These are phyloP conservation scores for Tapirus terrestris DNA, from an alignment of 2,113 vertebrate species.

Conservation along the genomic window DNA sequence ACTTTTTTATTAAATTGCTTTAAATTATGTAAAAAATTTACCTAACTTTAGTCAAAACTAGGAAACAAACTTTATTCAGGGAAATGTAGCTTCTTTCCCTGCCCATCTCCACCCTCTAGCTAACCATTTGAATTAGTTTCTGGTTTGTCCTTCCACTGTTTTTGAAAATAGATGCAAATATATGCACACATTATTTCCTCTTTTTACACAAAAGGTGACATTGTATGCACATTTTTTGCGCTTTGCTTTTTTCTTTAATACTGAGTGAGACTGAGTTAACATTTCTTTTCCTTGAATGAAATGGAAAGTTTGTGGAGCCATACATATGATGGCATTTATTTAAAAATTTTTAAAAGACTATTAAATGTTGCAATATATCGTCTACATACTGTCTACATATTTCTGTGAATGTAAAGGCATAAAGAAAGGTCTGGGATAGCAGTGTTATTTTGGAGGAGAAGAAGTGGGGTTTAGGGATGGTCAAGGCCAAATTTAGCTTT, in stretches of 20 bases:
- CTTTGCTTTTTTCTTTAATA: not conserved
- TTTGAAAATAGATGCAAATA: not conserved
- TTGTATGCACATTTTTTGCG: not conserved
- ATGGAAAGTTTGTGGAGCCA: not conserved
- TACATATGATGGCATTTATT: not conserved
- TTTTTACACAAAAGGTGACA: not conserved
- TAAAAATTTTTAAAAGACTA: not conserved
- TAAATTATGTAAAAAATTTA: not conserved
- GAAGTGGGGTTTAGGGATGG: not conserved
- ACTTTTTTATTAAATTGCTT: not conserved
- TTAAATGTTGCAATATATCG: not conserved
- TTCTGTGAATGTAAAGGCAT: not conserved
- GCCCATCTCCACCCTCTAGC: no score
- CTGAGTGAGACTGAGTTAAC: not conserved
- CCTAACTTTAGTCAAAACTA: not conserved
- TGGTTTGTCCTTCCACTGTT: not conserved
- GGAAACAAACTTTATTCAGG: not conserved
- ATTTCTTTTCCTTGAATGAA: not conserved
- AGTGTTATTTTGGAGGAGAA: not conserved
- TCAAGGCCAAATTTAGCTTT: not conserved
- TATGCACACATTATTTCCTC: not conserved
- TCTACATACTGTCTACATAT: not conserved
- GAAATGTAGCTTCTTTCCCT: not conserved
- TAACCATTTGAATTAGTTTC: not conserved
- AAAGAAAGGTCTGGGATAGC: not conserved